Conservation (phyloP, 2,113 vertebrate genomes). For the Mohoua ochrocephala region DNA sequence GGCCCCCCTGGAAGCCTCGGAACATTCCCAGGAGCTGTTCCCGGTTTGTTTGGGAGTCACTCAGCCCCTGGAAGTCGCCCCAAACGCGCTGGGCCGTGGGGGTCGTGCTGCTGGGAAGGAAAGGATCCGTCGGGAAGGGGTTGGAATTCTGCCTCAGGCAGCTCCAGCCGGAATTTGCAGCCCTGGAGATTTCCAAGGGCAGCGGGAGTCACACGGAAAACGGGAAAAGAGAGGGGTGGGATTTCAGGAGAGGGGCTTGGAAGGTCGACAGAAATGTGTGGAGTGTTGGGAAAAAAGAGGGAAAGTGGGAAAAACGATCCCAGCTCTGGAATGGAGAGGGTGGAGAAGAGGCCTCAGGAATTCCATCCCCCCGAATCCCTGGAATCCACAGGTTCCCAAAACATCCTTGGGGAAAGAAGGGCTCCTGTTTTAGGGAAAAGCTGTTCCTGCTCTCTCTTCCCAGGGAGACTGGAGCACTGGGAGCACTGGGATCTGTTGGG, state of each 20-base stretch:
- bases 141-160: neutral
- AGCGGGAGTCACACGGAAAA: neutral
- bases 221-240: rapidly evolving
- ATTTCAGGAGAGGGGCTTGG: rapidly evolving
- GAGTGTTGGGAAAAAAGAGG: too few species aligned
- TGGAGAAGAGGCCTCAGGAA: too few species aligned
- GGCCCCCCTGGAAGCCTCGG: rapidly evolving
- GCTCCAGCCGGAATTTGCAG: rapidly evolving
- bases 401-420: too few species aligned
- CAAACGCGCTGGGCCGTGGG: neutral
- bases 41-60: neutral
- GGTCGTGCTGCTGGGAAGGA: neutral
- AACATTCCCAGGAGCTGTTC: neutral
- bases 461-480: too few species aligned
- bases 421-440: too few species aligned
- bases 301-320: too few species aligned
- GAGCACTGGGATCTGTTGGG: neutral
- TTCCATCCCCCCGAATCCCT: too few species aligned
- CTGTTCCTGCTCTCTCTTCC: too few species aligned
- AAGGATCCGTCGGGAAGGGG: neutral
- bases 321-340: too few species aligned
- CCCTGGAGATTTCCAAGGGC: rapidly evolving
- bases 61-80: too few species aligned
- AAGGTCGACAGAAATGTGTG: too few species aligned
- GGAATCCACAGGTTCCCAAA: too few species aligned